phyloP scores from a whole-genome alignment of 2,797 vertebrate species.

The Natrix natrix region DNA sequence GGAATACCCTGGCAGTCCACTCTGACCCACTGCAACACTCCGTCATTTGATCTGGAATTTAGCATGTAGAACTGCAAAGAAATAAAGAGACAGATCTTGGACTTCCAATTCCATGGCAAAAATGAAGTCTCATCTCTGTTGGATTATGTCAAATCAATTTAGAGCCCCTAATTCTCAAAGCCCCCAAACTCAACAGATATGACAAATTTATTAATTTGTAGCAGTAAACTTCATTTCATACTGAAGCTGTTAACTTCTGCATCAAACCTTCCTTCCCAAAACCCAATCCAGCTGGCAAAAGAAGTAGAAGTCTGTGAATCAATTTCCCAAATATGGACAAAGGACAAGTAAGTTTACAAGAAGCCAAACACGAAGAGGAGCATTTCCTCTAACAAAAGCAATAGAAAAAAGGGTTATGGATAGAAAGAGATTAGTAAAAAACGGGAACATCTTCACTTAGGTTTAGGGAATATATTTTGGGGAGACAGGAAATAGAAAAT shows the following conservation, averaged over 20 bases:
- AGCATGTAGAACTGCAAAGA: conserved; percentile 88
- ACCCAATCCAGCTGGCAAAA: neutral
- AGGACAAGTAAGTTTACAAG: neutral
- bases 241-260: neutral
- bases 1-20: conserved; percentile 89
- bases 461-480: neutral
- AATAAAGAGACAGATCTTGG: conserved; percentile 2
- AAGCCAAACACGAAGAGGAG: neutral
- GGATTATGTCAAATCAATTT: neutral
- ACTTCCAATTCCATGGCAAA: neutral
- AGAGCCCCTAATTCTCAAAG: neutral
- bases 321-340: neutral
- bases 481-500: neutral
- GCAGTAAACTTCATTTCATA: neutral
- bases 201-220: neutral
- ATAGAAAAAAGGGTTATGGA: neutral
- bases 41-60: conserved; percentile 76
- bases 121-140: neutral
- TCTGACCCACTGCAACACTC: conserved; percentile 85
- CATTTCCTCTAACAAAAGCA: neutral
- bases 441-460: neutral
- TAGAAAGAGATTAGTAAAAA: neutral
- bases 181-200: neutral
- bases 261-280: neutral
- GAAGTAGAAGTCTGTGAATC: neutral